Percentiles rank a stretch among this genome's conserved stretches.
Conservation (phyloP, 1,140 invertebrate species). For the Bombus sylvicola region DNA sequence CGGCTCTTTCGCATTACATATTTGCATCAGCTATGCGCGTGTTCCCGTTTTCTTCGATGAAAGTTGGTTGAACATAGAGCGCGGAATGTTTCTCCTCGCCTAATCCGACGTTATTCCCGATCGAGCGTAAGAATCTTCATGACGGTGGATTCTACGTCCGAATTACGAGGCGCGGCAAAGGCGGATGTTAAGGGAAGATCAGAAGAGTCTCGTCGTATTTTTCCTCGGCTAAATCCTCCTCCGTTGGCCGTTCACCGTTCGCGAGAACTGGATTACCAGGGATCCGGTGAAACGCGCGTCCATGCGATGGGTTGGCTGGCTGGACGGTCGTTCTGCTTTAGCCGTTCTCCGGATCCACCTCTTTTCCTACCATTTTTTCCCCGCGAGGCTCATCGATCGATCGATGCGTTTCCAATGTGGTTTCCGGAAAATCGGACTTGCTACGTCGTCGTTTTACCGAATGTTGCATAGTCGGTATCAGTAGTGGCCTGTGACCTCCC, state of each 20-base stretch:
- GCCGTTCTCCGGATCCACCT: background rate
- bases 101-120: slow-evolving; percentile 16
- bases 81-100: background rate
- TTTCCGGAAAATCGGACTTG: slow-evolving; percentile 2
- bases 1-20: background rate
- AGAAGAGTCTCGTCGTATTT: slow-evolving; percentile 28
- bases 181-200: slow-evolving; percentile 34
- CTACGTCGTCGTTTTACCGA: background rate
- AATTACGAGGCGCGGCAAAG: slow-evolving; percentile 16
- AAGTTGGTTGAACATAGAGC: background rate
- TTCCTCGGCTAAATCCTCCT: slow-evolving; percentile 7
- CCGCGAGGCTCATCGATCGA: slow-evolving; percentile 23
- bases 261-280: slow-evolving; percentile 36
- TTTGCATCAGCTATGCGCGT: slow-evolving; percentile 3
- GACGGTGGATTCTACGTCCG: background rate
- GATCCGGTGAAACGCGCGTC: slow-evolving; percentile 19
- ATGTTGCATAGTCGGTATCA: background rate
- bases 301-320: background rate
- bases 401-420: slow-evolving; percentile 23
- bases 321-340: slow-evolving; percentile 11
- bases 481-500: background rate
- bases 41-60: background rate
- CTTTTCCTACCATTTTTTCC: background rate
- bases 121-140: slow-evolving; percentile 27
- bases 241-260: background rate